Evolutionary conservation across 2,113 vertebrate genomes (phyloP), one percentile per base, ranked within the genome.

Genomic region (Myrmecophaga tridactyla): DNA sequence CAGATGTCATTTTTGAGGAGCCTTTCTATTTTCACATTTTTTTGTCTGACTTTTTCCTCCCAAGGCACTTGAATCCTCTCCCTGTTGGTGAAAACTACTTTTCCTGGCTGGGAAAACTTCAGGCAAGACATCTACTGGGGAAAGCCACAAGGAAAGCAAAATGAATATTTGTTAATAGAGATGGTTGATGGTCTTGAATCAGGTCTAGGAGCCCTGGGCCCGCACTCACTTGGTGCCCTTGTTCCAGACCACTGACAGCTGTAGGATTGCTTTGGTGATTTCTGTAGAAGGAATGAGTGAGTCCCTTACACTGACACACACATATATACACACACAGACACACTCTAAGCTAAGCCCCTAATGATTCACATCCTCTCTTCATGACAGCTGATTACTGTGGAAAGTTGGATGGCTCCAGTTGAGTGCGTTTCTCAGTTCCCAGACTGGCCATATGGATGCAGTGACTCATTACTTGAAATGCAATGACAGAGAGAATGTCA

Each of bases 361-460:
- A 48, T 98, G 97, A 98, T 98, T 98, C 97, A 97, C 84, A 95
- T 96, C 93, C 96, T 93, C 0, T 6, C 62, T 96, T 97, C 97
- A 97, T 98, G 96, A 93, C 80, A 92, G 69, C 72, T 70, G 96
- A 97, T 97, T 95, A 95, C 89, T 11, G 1, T 0, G 21, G 97
- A 98, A 97, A 97, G 95, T 85, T 98, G 96, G 94, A 97, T 73
- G 76, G 93, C 80, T 95, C 90, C 96, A 97, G 86, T 12, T 4
- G 1, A 29, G 84, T 63, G 53, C 62, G 12, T 96, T 62, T 91
- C 69, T 98, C 67, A 81, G 82, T 75, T 96, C 95, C 96, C 97
- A 96, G 92, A 87, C 31, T 25, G 93, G 53, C 95, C 95, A 93
- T 94, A 95, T 97, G 96, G 95, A 85, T 0, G 4, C 51, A 78